These are phyloP conservation scores for Uloborus plumipes DNA, from an alignment of 2,888 invertebrate genomes.

Conservation along the genomic window DNA sequence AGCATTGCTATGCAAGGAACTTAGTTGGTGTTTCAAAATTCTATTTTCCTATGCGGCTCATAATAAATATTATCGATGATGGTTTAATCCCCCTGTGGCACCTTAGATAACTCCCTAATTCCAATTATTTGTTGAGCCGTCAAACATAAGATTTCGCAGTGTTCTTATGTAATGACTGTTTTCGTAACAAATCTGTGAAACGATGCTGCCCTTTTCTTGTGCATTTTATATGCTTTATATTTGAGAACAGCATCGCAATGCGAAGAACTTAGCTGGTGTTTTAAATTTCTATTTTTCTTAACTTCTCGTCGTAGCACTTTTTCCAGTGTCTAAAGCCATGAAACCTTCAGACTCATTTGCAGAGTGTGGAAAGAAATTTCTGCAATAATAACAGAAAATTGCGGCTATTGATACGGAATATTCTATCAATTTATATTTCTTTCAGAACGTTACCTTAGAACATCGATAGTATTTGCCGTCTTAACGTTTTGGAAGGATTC, in stretches of 20 bases:
- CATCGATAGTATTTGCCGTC: conserved; percentile 5
- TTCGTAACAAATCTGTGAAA: conserved; percentile 7
- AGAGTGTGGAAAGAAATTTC: not conserved
- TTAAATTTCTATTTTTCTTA: not conserved
- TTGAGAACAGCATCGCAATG: conserved; percentile 19
- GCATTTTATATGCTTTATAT: not conserved
- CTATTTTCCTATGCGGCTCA: not conserved
- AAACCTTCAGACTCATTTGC: not conserved
- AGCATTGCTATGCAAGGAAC: conserved; percentile 12
- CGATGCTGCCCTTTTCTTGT: conserved; percentile 1
- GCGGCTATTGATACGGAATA: not conserved
- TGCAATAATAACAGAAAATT: not conserved
- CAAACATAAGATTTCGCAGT: conserved; percentile 5
- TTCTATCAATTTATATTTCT: conserved; percentile 11
- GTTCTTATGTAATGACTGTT: conserved; percentile 10
- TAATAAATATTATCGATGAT: not conserved
- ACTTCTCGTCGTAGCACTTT: not conserved
- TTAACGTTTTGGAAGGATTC: not conserved
- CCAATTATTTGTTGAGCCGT: conserved; percentile 15
- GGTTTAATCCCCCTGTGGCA: not conserved
- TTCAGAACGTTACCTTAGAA: not conserved
- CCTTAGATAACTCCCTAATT: conserved; percentile 1
- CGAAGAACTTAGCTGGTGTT: conserved; percentile 16
- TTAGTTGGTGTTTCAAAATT: conserved; percentile 12
- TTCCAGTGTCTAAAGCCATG: not conserved